Percentiles rank a stretch among this genome's conserved stretches.
Evolutionary conservation across 2,797 vertebrate genomes (phyloP).

Genomic region (Lophius americanus): DNA sequence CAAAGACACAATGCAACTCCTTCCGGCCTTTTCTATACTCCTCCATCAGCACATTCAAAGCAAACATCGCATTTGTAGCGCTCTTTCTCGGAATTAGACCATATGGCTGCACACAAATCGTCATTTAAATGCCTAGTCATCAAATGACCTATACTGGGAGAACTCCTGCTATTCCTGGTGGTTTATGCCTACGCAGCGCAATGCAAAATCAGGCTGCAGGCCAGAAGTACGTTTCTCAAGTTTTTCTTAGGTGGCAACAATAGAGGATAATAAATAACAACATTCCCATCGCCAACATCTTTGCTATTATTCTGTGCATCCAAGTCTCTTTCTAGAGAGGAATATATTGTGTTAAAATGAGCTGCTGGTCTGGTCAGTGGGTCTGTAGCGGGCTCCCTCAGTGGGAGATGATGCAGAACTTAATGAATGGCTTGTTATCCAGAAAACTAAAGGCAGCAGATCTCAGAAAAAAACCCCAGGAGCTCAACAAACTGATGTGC

Average conservation of each 20-base stretch:
- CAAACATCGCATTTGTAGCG: too few species aligned
- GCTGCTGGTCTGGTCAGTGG: slow-evolving; percentile 54
- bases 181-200: slow-evolving; percentile 2
- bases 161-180: too few species aligned
- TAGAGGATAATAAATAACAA: slow-evolving; percentile 35
- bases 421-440: slow-evolving; percentile 54
- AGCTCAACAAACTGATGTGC: slow-evolving; percentile 16
- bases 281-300: slow-evolving; percentile 3
- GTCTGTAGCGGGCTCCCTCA: slow-evolving; percentile 34
- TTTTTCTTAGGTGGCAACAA: slow-evolving; percentile 24
- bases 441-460: slow-evolving; percentile 11
- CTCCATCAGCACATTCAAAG: too few species aligned
- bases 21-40: too few species aligned
- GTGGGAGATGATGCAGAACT: slow-evolving; percentile 16
- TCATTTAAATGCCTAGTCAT: too few species aligned
- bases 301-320: slow-evolving; percentile 21
- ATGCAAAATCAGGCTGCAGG: slow-evolving; percentile 15
- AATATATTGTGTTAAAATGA: slow-evolving; percentile 38
- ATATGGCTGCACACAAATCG: too few species aligned
- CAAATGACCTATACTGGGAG: too few species aligned
- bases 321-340: slow-evolving; percentile 19
- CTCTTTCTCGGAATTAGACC: too few species aligned
- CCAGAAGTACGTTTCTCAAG: slow-evolving; percentile 17
- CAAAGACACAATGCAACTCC: too few species aligned
- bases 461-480: not conserved